A percentile compares a stretch with the other conserved stretches of the same genome.
These are phyloP conservation scores for Cantharis rustica DNA, from an alignment of 2,888 invertebrate genomes.

Conservation along the genomic window DNA sequence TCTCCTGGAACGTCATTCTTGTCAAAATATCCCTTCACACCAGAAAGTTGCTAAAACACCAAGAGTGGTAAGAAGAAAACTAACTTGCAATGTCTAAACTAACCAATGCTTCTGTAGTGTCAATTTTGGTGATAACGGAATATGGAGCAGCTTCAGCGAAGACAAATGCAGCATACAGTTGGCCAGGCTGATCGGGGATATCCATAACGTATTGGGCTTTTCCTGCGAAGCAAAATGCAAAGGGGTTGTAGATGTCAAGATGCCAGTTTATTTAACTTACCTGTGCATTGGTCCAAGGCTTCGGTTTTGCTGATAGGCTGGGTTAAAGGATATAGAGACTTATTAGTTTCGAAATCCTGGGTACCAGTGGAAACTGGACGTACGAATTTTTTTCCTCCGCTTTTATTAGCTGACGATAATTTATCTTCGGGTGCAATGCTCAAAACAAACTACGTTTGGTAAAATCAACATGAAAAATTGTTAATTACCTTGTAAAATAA, in stretches of 20 bases:
- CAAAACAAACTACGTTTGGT: background rate
- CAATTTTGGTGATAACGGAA: slow-evolving; percentile 60
- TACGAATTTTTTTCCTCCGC: background rate
- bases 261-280: slow-evolving; percentile 15
- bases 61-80: background rate
- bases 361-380: slow-evolving; percentile 56
- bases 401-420: background rate
- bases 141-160: slow-evolving; percentile 49
- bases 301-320: slow-evolving; percentile 76
- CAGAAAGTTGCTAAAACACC: slow-evolving; percentile 62
- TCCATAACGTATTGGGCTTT: slow-evolving; percentile 68
- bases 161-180: slow-evolving; percentile 71
- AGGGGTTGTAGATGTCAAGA: no score
- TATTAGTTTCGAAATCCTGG: slow-evolving; percentile 72
- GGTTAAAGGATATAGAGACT: slow-evolving; percentile 72
- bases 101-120: slow-evolving; percentile 67
- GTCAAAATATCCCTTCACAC: slow-evolving; percentile 66
- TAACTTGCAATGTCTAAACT: slow-evolving; percentile 29
- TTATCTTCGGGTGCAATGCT: background rate
- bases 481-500: slow-evolving; percentile 76
- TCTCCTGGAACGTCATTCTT: slow-evolving; percentile 72
- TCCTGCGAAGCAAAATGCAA: background rate
- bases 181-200: slow-evolving; percentile 57
- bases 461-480: slow-evolving; percentile 52
- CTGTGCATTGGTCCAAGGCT: slow-evolving; percentile 58